Conservation (phyloP, 2,888 invertebrate genomes). For the Endomychus coccineus region DNA sequence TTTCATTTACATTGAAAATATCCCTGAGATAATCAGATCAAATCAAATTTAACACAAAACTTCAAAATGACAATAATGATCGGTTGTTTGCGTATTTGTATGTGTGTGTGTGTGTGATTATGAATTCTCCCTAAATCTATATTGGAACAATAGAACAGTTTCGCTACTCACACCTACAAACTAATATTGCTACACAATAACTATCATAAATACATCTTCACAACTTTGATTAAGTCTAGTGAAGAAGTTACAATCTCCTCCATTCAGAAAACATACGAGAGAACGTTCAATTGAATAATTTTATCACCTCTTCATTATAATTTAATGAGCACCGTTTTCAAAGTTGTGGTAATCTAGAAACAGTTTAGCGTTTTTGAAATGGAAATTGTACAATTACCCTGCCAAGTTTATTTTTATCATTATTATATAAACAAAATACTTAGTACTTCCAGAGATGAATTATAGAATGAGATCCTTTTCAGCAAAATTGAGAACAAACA, state of each 20-base stretch:
- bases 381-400: no score
- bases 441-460: no score
- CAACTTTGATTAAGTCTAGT: conserved; percentile 7
- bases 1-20: conserved; percentile 22
- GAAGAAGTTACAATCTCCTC: conserved; percentile 3
- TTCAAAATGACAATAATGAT: not conserved
- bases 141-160: conserved; percentile 24
- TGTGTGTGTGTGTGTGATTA: conserved; percentile 10
- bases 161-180: conserved; percentile 22
- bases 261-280: not conserved
- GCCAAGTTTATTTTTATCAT: no score
- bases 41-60: conserved; percentile 18
- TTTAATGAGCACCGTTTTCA: no score
- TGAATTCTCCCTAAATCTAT: conserved; percentile 9
- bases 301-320: conserved; percentile 4
- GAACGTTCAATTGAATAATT: no score
- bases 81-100: conserved; percentile 5
- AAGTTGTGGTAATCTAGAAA: no score
- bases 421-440: no score
- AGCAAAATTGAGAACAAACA: no score
- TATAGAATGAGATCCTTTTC: no score
- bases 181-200: conserved; percentile 36
- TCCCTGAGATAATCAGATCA: conserved; percentile 36
- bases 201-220: conserved; percentile 7
- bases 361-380: no score